A percentile compares a stretch with the other conserved stretches of the same genome.
phyloP scores from a whole-genome alignment of 2,888 invertebrate genomes.

The Aphidius colemani region DNA sequence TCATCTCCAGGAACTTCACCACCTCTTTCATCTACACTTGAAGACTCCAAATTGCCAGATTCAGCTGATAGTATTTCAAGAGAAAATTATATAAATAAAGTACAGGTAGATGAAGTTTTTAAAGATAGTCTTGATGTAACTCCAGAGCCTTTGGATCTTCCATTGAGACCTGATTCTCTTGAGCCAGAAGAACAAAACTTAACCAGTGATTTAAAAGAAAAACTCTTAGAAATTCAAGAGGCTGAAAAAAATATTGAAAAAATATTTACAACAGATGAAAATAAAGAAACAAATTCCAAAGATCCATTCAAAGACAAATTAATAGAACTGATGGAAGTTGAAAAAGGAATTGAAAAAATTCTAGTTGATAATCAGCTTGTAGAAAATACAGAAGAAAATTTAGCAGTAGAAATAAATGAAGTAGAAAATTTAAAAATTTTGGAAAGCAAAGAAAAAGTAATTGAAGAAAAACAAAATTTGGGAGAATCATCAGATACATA shows the following conservation, averaged over 20 bases:
- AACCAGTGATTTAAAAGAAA: conserved; percentile 28
- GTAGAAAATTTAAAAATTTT: neutral
- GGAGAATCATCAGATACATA: conserved; percentile 35
- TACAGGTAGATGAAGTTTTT: conserved; percentile 50
- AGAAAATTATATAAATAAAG: conserved; percentile 25
- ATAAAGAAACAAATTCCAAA: conserved; percentile 5
- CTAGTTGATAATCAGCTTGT: neutral
- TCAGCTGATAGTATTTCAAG: conserved; percentile 3
- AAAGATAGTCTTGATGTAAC: conserved; percentile 61
- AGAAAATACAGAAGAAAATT: conserved; percentile 2
- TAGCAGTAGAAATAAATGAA: no score
- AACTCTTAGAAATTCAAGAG: conserved; percentile 36
- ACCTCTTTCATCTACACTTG: conserved; percentile 23
- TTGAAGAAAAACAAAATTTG: conserved; percentile 2
- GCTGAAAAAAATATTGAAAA: conserved; percentile 37
- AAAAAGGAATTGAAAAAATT: conserved; percentile 32
- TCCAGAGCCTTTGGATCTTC: conserved; percentile 38
- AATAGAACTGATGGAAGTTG: conserved; percentile 37
- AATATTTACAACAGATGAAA: conserved; percentile 25
- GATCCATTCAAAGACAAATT: conserved; percentile 31
- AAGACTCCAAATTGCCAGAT: conserved; percentile 29
- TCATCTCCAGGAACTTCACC: conserved; percentile 32
- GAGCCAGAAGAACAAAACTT: conserved; percentile 33
- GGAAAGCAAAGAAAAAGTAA: neutral
- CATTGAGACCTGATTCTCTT: conserved; percentile 43